These are phyloP conservation scores for Drosophila arizonae DNA, from an alignment of 1,140 invertebrate species.

Conservation along the genomic window DNA sequence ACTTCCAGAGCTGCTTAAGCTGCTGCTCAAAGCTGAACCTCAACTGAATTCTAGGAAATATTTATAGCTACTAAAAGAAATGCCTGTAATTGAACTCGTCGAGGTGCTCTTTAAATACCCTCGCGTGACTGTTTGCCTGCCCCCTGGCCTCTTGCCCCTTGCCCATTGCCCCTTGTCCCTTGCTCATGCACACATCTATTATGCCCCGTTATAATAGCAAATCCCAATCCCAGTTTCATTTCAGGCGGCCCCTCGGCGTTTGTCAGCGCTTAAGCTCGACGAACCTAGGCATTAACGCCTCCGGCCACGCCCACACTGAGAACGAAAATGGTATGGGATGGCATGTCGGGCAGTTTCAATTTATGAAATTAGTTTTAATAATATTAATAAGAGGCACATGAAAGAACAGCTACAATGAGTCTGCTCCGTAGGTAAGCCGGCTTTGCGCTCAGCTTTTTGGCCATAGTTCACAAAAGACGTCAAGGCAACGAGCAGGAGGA, in stretches of 20 bases:
- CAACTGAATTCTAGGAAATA: too few species aligned
- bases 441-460: slow-evolving; percentile 67
- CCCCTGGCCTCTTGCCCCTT: not conserved
- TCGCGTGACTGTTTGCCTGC: not conserved
- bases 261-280: slow-evolving; percentile 2
- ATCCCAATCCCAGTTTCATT: not conserved
- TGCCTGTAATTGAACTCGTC: too few species aligned
- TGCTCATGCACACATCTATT: not conserved
- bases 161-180: not conserved
- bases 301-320: not conserved
- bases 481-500: slow-evolving; percentile 54
- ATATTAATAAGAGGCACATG: slow-evolving; percentile 72
- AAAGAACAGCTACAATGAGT: slow-evolving; percentile 49
- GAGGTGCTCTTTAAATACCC: too few species aligned
- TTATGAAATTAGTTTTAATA: slow-evolving; percentile 78
- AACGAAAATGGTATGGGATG: not conserved
- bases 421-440: slow-evolving; percentile 52
- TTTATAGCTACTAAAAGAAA: too few species aligned
- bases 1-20: too few species aligned
- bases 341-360: slow-evolving; percentile 43
- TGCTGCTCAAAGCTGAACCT: too few species aligned
- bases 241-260: not conserved
- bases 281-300: slow-evolving; percentile 7
- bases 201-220: not conserved
- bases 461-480: slow-evolving; percentile 71